Evolutionary conservation across 2,797 vertebrate species (phyloP), one percentile per base, ranked within the genome.

Genomic region (Austrolebias charrua): DNA sequence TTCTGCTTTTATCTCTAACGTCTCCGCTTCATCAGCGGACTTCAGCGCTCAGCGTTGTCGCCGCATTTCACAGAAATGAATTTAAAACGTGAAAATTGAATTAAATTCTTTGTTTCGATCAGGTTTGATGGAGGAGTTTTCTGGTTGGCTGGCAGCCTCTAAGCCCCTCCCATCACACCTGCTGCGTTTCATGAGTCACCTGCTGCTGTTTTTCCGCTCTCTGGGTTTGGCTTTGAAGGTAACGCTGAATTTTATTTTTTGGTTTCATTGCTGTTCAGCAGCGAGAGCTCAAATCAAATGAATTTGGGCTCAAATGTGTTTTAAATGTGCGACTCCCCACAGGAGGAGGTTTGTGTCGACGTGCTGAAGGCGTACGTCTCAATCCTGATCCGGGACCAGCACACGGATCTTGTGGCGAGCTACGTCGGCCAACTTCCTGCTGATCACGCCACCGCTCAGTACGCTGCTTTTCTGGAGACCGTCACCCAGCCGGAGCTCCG

Each of bases 41-140:
- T 35, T 35, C 33, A 7, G 33, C 33, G 33, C 10, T 35, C 33
- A 35, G 33, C 3, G 24, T 24, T 24, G 2, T 24, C 24, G 9
- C 33, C 10, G 33, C 33, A 8, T 35, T 35, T 35, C 7, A 35
- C 33, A 35, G 33, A 35, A 35, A 35, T 35, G 0, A 35, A 35
- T 7, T 35, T 8, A 35, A 35, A 35, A 9, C 7, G 7, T 9
- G 2, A 8, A 35, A 7, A 35, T 35, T 54, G 9, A 35, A 11
- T 15, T 15, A 2, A 8, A 46, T 18, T 59, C 0, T 42, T 0
- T 58, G 0, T 64, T n/a, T 44, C 3, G 18, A 3, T 1, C 73
- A 98, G 96, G 95, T 85, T 89, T 99, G 79, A 84, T 97, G 92
- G 95, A 96, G 57, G 95, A 98, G 88, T 94, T 99, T 77, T 93